Conservation (phyloP, 2,797 vertebrate genomes). For the Trichosurus vulpecula region DNA sequence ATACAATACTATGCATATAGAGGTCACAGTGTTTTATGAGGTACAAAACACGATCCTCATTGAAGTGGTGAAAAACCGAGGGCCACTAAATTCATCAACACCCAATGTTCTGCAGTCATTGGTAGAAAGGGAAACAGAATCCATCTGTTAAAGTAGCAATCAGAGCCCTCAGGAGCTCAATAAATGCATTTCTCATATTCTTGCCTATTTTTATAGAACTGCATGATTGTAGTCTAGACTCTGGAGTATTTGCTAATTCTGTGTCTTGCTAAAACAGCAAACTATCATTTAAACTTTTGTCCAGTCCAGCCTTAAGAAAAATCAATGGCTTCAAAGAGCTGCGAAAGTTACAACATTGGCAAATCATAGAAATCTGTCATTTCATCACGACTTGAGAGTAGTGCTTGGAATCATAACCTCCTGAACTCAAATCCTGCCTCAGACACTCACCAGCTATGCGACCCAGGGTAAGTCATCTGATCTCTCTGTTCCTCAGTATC, state of each 20-base stretch:
- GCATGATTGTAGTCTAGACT: conserved; percentile 52
- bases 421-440: not conserved
- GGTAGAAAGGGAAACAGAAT: conserved; percentile 25
- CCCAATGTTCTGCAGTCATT: not conserved
- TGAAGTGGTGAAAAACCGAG: not conserved
- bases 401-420: not conserved
- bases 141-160: conserved; percentile 39
- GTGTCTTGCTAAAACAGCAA: conserved; percentile 61
- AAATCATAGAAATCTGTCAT: conserved; percentile 71
- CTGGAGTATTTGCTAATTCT: conserved; percentile 58
- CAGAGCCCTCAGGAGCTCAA: conserved; percentile 58
- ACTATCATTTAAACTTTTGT: conserved; percentile 66
- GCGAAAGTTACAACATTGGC: conserved; percentile 58
- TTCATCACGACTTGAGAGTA: conserved; percentile 51
- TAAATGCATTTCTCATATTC: conserved; percentile 45
- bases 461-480: not conserved
- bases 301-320: conserved; percentile 68
- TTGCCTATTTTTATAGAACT: conserved; percentile 53
- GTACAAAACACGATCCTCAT: not conserved
- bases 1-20: not conserved
- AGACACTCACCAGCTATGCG: not conserved
- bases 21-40: conserved; percentile 23
- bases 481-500: not conserved
- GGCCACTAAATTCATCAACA: conserved; percentile 21
- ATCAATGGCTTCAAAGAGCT: not conserved